These are phyloP conservation scores for Andricus grossulariae DNA, from an alignment of 1,140 invertebrate genomes.

Conservation along the genomic window DNA sequence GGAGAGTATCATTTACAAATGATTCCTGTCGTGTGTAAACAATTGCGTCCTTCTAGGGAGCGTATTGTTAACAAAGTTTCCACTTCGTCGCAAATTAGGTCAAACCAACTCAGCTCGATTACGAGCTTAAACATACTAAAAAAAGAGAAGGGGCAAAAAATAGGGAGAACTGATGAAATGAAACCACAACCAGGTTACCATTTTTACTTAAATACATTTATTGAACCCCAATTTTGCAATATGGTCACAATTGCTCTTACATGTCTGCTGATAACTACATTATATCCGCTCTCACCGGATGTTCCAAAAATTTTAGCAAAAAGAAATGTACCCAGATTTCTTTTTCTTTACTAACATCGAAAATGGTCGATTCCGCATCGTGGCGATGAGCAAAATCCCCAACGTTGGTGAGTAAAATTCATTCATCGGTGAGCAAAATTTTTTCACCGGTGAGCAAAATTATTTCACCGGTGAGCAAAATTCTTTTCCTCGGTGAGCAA, in stretches of 20 bases:
- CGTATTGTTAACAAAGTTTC: constrained; percentile 18
- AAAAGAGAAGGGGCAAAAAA: background rate
- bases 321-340: no score
- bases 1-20: background rate
- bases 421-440: no score
- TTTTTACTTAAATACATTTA: constrained; percentile 30
- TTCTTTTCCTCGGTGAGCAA: no score
- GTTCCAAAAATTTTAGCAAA: background rate
- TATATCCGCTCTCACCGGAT: background rate
- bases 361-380: no score
- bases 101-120: constrained; percentile 13
- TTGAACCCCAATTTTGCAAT: constrained; percentile 15
- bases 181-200: constrained; percentile 3
- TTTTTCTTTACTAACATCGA: no score
- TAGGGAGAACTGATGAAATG: background rate
- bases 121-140: background rate
- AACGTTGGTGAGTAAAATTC: no score
- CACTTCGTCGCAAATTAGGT: constrained; percentile 17
- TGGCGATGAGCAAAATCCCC: no score
- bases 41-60: background rate
- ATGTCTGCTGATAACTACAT: background rate
- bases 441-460: no score
- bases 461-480: no score
- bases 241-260: background rate
- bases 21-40: constrained; percentile 4